A percentile compares a stretch with the other conserved stretches of the same genome.
These are phyloP conservation scores for Hemiscyllium ocellatum DNA, from an alignment of 2,113 vertebrate genomes.

Conservation along the genomic window DNA sequence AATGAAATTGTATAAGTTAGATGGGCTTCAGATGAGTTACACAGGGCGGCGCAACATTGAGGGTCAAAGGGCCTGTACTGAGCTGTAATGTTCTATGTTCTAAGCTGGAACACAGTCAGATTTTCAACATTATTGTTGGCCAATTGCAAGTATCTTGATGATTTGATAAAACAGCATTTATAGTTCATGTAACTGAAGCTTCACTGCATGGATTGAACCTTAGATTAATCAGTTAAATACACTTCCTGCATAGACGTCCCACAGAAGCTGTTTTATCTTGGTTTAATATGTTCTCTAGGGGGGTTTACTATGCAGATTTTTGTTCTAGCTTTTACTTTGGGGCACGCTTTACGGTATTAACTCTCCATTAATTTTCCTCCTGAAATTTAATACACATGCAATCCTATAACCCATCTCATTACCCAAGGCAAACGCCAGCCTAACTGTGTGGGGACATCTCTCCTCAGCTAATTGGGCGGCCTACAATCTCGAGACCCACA, in stretches of 20 bases:
- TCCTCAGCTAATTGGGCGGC: constrained; percentile 69
- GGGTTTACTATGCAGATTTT: constrained; percentile 41
- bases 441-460: constrained; percentile 57
- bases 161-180: background rate
- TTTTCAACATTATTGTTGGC: background rate
- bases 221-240: constrained; percentile 30
- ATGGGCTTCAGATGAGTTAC: no score
- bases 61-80: no score
- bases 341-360: constrained; percentile 40
- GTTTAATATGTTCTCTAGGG: constrained; percentile 38
- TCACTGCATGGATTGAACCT: background rate
- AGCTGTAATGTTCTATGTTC: no score
- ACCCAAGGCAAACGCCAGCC: constrained; percentile 54
- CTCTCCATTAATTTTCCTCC: constrained; percentile 38
- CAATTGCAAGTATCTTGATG: background rate
- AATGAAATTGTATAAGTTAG: no score
- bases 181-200: background rate
- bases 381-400: constrained; percentile 50
- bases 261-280: constrained; percentile 30
- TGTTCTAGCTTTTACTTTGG: constrained; percentile 46
- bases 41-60: no score
- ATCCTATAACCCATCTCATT: constrained; percentile 50
- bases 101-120: background rate
- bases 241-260: constrained; percentile 34
- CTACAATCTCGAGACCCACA: constrained; percentile 60